Conservation (phyloP, 2,797 vertebrate species). For the Gephyroberyx darwinii region DNA sequence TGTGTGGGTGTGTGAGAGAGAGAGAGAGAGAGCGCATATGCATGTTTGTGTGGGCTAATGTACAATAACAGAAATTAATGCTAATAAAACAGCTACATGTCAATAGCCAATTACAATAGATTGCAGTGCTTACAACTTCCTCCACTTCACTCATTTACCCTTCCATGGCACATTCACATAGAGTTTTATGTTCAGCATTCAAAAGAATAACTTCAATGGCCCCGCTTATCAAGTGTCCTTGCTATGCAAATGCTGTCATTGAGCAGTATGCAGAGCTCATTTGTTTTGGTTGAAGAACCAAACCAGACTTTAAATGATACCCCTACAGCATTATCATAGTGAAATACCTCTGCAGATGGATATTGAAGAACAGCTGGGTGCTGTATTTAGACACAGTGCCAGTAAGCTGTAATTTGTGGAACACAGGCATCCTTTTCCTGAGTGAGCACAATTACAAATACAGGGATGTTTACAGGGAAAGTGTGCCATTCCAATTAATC, state of each 20-base stretch:
- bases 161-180: neutral
- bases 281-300: slow-evolving; percentile 17
- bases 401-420: slow-evolving; percentile 46
- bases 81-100: neutral
- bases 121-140: slow-evolving; percentile 6
- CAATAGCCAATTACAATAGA: slow-evolving; percentile 14
- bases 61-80: slow-evolving; percentile 1
- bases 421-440: slow-evolving; percentile 49
- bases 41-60: too few relatives aligned
- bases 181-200: slow-evolving; percentile 2
- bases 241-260: slow-evolving; percentile 15
- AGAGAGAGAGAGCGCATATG: too few relatives aligned
- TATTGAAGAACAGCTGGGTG: slow-evolving; percentile 29
- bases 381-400: slow-evolving; percentile 18
- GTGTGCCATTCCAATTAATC: slow-evolving; percentile 62
- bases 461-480: slow-evolving; percentile 49
- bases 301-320: slow-evolving; percentile 9
- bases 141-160: neutral
- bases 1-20: too few relatives aligned
- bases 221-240: slow-evolving; percentile 6
- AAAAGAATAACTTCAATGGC: neutral
- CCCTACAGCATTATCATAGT: neutral
- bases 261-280: neutral
- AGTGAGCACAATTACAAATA: slow-evolving; percentile 58
- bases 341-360: neutral